These are phyloP conservation scores for Melanotaenia nigrans DNA, from an alignment of 2,797 vertebrate genomes.

Conservation along the genomic window DNA sequence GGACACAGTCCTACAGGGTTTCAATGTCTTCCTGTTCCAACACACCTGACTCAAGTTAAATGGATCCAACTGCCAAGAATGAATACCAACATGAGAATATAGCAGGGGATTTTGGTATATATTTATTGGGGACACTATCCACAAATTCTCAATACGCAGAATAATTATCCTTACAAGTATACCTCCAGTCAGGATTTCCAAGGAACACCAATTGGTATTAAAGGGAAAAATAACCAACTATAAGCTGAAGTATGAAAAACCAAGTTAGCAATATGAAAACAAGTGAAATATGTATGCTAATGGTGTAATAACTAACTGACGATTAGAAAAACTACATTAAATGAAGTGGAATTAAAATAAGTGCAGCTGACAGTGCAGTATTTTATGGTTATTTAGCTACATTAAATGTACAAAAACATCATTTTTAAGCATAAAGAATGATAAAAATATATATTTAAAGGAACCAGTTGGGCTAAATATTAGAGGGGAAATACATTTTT, in stretches of 20 bases:
- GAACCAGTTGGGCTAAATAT: background rate
- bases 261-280: background rate
- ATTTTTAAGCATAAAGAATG: background rate
- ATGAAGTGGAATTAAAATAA: background rate
- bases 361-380: background rate
- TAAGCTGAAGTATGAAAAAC: background rate
- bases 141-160: too few relatives aligned
- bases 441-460: background rate
- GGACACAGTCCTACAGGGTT: too few relatives aligned
- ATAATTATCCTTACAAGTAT: too few relatives aligned
- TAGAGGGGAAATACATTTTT: background rate
- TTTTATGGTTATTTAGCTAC: background rate
- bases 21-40: too few relatives aligned
- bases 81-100: too few relatives aligned
- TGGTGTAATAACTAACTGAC: background rate
- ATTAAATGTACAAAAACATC: background rate
- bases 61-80: too few relatives aligned
- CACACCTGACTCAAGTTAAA: too few relatives aligned
- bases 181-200: too few relatives aligned
- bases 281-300: background rate
- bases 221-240: background rate
- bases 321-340: background rate
- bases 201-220: background rate
- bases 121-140: too few relatives aligned
- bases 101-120: too few relatives aligned